Percentiles rank a stretch among this genome's conserved stretches.
Conservation (phyloP, 1,140 invertebrate species). For the Bombus balteatus region DNA sequence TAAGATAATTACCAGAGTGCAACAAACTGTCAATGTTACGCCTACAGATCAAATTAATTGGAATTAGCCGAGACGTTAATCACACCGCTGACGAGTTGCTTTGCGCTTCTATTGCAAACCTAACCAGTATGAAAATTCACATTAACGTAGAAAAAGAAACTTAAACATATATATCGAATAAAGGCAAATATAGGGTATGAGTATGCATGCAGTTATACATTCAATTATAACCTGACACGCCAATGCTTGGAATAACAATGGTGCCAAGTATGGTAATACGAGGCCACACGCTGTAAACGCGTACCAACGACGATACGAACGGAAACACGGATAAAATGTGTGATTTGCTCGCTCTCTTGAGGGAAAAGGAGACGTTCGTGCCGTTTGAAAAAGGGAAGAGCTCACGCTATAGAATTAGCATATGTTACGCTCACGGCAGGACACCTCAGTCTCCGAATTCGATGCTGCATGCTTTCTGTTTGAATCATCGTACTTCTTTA, state of each 20-base stretch:
- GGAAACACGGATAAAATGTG: constrained; percentile 63
- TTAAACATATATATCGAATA: not conserved
- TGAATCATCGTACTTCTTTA: not conserved
- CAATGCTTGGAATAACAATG: constrained; percentile 32
- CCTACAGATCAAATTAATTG: constrained; percentile 67
- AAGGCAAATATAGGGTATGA: not conserved
- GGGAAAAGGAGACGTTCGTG: constrained; percentile 44
- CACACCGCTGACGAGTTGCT: constrained; percentile 30
- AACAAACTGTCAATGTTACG: constrained; percentile 59
- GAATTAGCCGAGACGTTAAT: constrained; percentile 70
- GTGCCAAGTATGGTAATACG: constrained; percentile 53
- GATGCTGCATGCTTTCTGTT: not conserved
- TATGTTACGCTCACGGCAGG: constrained; percentile 11
- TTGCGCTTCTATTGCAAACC: not conserved
- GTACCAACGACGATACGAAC: constrained; percentile 33
- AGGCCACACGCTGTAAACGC: constrained; percentile 39
- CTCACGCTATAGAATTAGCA: constrained; percentile 29
- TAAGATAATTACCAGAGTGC: constrained; percentile 61
- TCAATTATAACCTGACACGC: constrained; percentile 1
- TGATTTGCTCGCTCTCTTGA: constrained; percentile 47
- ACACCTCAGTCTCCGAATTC: not conserved
- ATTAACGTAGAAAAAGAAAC: not conserved
- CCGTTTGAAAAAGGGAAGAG: constrained; percentile 6
- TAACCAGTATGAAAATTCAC: not conserved
- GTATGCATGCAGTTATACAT: not conserved